Base-by-base conservation (phyloP, 2,888 invertebrate species). In the Minunthozetes semirufus region DNA sequence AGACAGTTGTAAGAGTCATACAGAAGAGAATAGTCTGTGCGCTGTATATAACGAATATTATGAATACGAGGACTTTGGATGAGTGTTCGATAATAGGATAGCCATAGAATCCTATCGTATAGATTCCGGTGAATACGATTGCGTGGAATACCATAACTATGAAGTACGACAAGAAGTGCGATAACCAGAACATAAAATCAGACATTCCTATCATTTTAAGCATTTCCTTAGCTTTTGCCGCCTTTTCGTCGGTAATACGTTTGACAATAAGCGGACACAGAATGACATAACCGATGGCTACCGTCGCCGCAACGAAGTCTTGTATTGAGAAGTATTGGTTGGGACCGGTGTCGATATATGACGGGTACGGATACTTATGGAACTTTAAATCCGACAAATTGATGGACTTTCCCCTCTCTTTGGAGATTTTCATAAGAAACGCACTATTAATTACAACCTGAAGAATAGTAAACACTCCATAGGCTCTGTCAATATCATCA, bases 141-240 rank as follows among this genome's bases (percentile, higher is more conserved):
- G 76, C 75, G 15, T 78, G 77, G 11, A 78, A 59, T 0, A 77
- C 22, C 29, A 72, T 59, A n/a, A 77, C n/a, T 4, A 74, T 42
- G 71, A 79, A 79, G 56, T 71, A 77, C 22, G 76, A 77, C 15
- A 76, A n/a, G 61, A 78, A 79, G 53, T 75, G 76, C 19, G 77
- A 76, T 6, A 56, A 42, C 79, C 79, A 79, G 50, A 79, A 79
- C 13, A 77, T 72, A 61, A 56, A 74, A 72, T 79, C 78, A 6
- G 77, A 76, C 74, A 79, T 76, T 19, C 79, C 79, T 76, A 79
- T 79, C 79, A 79, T 79, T 50, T 78, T 76, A 17, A 79, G 50
- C 38, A 79, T 53, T 59, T 79, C 79, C 71, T 78, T 78, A 9
- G 77, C 76, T 46, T 77, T 72, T 46, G 75, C 76, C 8, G 42